These are phyloP conservation scores for Urocyon cinereoargenteus DNA, from an alignment of 2,797 vertebrate genomes.

Conservation along the genomic window DNA sequence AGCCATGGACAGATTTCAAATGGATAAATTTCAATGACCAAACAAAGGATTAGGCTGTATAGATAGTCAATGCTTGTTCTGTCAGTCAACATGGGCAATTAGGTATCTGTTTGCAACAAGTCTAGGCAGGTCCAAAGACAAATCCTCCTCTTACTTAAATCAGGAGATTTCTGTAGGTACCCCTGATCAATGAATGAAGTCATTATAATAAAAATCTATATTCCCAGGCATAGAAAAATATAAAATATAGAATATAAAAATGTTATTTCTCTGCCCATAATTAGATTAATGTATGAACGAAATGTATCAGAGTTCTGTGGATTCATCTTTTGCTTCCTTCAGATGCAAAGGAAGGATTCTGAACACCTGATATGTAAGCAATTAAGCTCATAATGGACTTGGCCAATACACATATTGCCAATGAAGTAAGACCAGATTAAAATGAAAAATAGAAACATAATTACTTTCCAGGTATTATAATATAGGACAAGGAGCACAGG, in stretches of 20 bases:
- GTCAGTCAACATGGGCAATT: not conserved
- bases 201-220: not conserved
- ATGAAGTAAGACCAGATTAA: not conserved
- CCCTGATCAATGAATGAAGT: not conserved
- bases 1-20: not conserved
- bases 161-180: not conserved
- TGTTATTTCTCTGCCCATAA: not conserved
- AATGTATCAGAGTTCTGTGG: not conserved
- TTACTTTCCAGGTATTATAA: not conserved
- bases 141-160: not conserved
- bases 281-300: not conserved
- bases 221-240: not conserved
- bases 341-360: not conserved
- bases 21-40: not conserved
- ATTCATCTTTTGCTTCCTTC: not conserved
- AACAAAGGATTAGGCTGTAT: not conserved
- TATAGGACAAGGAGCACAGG: not conserved
- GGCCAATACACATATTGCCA: not conserved
- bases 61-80: not conserved
- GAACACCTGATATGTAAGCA: not conserved
- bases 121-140: not conserved
- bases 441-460: constrained; percentile 46
- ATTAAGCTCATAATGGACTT: not conserved
- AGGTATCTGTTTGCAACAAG: not conserved
- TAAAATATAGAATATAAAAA: constrained; percentile 3